Percentiles rank a stretch among this genome's conserved stretches.
phyloP scores from a whole-genome alignment of 2,797 vertebrate genomes.

The Enteromius fasciolatus region DNA sequence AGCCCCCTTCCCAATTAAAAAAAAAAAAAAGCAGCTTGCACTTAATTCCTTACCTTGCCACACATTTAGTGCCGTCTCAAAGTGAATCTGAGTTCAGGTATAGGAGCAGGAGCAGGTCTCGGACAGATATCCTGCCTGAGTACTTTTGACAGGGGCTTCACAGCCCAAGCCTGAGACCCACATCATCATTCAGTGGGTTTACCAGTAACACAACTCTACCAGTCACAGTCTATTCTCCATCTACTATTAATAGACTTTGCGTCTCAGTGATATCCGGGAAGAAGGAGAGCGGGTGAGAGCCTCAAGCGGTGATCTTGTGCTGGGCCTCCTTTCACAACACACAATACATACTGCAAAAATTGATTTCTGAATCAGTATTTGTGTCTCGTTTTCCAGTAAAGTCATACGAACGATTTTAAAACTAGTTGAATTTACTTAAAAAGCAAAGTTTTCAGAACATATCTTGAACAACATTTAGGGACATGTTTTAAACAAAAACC shows the following conservation, averaged over 20 bases:
- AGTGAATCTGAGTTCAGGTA: conserved; percentile 58
- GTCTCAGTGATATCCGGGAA: conserved; percentile 58
- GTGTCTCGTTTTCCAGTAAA: conserved; percentile 15
- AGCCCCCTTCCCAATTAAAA: conserved; percentile 45
- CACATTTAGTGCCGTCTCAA: conserved; percentile 71
- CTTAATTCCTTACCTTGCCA: conserved; percentile 77
- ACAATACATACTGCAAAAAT: conserved; percentile 57
- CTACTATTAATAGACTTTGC: conserved; percentile 62
- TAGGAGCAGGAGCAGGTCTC: conserved; percentile 58
- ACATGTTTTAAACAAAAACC: not conserved
- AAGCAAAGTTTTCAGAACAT: not conserved
- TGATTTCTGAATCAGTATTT: not conserved
- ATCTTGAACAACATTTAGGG: not conserved
- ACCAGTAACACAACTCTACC: conserved; percentile 61
- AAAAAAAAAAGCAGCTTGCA: conserved; percentile 77
- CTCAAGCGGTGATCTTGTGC: conserved; percentile 70
- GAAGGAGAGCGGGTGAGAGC: conserved; percentile 63
- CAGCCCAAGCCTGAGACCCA: conserved; percentile 79
- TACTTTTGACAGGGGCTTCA: conserved; percentile 79
- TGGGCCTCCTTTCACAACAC: conserved; percentile 71
- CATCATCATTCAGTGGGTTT: conserved; percentile 67
- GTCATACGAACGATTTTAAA: not conserved
- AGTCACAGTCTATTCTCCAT: conserved; percentile 64
- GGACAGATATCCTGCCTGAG: conserved; percentile 49
- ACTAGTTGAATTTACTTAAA: not conserved